Percentiles rank a stretch among this genome's conserved stretches.
Evolutionary conservation across 2,888 invertebrate genomes (phyloP).

Genomic region (Anthophora plumipes): DNA sequence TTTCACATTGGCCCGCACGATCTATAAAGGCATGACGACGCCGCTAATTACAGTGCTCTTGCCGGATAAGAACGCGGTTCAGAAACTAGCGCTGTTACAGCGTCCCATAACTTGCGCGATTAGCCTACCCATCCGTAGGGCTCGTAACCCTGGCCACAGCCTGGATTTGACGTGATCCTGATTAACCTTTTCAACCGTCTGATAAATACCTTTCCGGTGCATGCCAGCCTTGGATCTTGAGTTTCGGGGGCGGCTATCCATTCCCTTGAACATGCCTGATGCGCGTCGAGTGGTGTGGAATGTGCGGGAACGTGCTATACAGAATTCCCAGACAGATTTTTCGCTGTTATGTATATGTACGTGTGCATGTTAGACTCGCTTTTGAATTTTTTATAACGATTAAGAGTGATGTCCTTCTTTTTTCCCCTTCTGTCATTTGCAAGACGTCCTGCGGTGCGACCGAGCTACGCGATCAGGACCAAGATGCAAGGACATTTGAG

Average conservation of each 20-base stretch:
- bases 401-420: too few species aligned
- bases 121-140: slow-evolving; percentile 7
- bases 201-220: slow-evolving; percentile 27
- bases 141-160: not conserved
- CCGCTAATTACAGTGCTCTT: slow-evolving; percentile 27
- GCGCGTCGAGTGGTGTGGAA: not conserved
- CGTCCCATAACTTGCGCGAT: slow-evolving; percentile 31
- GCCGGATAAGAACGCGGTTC: slow-evolving; percentile 3
- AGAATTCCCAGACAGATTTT: not conserved
- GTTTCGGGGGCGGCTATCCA: not conserved
- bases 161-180: slow-evolving; percentile 36
- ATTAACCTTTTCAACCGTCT: slow-evolving; percentile 36
- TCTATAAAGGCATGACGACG: not conserved
- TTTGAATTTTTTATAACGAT: too few species aligned
- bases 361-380: too few species aligned
- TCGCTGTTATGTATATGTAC: too few species aligned
- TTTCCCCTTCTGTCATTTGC: too few species aligned
- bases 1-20: not conserved
- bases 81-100: not conserved
- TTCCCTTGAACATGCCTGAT: not conserved
- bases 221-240: not conserved
- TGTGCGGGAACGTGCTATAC: not conserved
- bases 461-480: too few species aligned
- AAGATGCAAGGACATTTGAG: too few species aligned
- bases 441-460: too few species aligned